Conservation (phyloP, 2,888 invertebrate species). For the Pelosia muscerda region DNA sequence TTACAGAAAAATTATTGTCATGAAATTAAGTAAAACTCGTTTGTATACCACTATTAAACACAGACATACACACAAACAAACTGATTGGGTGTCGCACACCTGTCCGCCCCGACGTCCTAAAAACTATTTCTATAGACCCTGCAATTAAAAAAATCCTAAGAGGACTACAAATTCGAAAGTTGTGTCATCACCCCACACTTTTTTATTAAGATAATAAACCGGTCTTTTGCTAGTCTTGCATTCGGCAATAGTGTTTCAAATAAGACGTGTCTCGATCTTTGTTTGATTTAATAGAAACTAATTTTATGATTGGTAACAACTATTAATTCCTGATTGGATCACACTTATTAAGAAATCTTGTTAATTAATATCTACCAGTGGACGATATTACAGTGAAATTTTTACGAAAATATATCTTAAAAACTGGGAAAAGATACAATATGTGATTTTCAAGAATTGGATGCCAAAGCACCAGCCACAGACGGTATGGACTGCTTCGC, state of each 20-base stretch:
- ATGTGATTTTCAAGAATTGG: background rate
- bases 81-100: background rate
- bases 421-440: background rate
- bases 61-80: background rate
- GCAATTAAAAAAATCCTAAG: background rate
- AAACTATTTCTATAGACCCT: background rate
- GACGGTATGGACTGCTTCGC: background rate
- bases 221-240: background rate
- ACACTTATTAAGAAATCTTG: background rate
- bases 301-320: background rate
- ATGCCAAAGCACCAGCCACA: background rate
- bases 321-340: background rate
- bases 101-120: background rate
- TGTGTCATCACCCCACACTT: background rate
- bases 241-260: background rate
- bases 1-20: background rate
- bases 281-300: background rate
- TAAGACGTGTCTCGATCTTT: background rate
- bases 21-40: background rate
- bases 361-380: background rate
- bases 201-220: background rate
- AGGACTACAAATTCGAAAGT: background rate
- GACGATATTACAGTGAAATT: background rate
- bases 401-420: background rate
- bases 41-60: background rate